phyloP scores from a whole-genome alignment of 2,113 vertebrate species.

The Antechinus flavipes region DNA sequence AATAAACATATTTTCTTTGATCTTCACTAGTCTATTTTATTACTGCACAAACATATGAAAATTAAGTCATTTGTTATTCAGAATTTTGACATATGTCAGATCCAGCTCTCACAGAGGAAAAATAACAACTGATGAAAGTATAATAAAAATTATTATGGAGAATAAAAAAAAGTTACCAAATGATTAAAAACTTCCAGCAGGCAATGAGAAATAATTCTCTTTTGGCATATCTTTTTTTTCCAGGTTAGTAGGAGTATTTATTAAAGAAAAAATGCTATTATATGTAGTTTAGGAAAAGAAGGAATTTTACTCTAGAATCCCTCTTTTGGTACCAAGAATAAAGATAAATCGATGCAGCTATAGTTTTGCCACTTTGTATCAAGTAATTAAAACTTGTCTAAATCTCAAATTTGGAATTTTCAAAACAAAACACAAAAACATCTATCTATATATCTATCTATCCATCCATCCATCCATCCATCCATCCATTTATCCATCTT shows the following conservation, averaged over 20 bases:
- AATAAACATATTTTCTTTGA: slow-evolving; percentile 30
- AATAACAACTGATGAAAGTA: slow-evolving; percentile 18
- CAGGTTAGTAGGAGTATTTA: background rate
- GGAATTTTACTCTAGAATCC: background rate
- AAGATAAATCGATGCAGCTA: background rate
- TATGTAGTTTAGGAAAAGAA: background rate
- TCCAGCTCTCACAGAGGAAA: slow-evolving; percentile 39
- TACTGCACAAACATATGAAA: slow-evolving; percentile 8
- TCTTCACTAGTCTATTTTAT: slow-evolving; percentile 7
- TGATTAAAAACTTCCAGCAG: background rate
- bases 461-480: too few species aligned
- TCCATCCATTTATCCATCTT: too few species aligned
- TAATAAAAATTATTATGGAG: slow-evolving; percentile 32
- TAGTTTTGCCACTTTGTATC: background rate
- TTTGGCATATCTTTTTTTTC: background rate
- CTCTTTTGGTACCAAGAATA: background rate
- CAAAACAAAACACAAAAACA: background rate
- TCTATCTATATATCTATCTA: background rate
- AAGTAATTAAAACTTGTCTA: background rate
- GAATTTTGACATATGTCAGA: slow-evolving; percentile 27
- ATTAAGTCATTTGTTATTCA: background rate
- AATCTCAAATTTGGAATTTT: background rate
- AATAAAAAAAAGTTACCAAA: slow-evolving; percentile 51
- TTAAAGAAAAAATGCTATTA: background rate
- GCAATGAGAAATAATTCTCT: background rate